phyloP scores from a whole-genome alignment of 2,888 invertebrate species.

The Isoperla grammatica region DNA sequence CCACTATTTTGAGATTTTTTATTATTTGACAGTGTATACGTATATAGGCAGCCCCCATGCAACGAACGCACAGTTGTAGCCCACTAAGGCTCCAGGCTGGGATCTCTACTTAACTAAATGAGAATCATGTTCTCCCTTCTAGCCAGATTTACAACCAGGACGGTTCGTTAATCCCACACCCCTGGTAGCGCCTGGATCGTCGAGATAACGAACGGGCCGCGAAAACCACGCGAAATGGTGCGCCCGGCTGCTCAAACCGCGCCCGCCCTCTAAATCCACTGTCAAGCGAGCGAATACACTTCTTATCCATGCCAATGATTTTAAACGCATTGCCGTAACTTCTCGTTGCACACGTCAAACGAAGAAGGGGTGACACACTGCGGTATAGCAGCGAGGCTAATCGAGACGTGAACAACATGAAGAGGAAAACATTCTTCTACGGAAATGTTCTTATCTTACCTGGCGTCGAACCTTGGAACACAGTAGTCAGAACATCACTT shows the following conservation, averaged over 20 bases:
- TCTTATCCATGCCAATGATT: background rate
- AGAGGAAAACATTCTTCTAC: no score
- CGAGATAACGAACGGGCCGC: constrained; percentile 18
- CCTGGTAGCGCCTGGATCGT: constrained; percentile 10
- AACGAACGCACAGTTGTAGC: background rate
- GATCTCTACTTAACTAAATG: constrained; percentile 24
- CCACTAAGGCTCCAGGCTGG: constrained; percentile 6
- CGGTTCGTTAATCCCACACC: constrained; percentile 23
- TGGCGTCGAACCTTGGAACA: no score
- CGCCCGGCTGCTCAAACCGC: background rate
- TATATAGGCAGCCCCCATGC: background rate
- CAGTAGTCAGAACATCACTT: no score
- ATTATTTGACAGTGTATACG: constrained; percentile 15
- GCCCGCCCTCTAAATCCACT: background rate
- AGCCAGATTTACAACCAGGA: constrained; percentile 20
- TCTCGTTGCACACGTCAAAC: background rate
- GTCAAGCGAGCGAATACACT: no score
- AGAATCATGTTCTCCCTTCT: constrained; percentile 22
- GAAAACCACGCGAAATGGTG: constrained; percentile 3
- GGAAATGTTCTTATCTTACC: no score
- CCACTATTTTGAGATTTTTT: constrained; percentile 15
- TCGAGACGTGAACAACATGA: no score
- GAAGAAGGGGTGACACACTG: no score
- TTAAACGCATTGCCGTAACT: background rate
- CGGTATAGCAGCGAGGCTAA: no score